These are phyloP conservation scores for Drosophila murphyi DNA, from an alignment of 1,140 invertebrate genomes.

Conservation along the genomic window DNA sequence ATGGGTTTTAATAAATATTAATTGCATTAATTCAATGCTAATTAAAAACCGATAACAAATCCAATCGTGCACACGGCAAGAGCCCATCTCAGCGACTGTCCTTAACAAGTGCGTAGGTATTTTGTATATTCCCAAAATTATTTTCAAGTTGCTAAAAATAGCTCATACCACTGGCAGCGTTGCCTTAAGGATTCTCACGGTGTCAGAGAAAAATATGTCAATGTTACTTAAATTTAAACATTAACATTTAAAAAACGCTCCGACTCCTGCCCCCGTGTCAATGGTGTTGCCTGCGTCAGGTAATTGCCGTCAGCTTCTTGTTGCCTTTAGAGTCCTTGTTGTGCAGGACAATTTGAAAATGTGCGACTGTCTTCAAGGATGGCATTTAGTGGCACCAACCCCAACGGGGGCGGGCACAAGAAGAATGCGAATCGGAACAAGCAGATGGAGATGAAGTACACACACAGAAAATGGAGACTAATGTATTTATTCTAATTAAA, in stretches of 20 bases:
- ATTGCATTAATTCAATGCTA: constrained; percentile 68
- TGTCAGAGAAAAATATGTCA: constrained; percentile 45
- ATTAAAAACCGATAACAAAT: constrained; percentile 71
- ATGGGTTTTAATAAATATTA: constrained; percentile 56
- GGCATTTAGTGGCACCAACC: constrained; percentile 32
- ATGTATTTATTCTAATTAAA: not conserved
- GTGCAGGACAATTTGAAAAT: constrained; percentile 66
- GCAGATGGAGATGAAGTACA: constrained; percentile 1
- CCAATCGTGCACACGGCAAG: constrained; percentile 16
- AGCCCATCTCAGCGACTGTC: not conserved
- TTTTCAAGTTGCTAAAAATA: constrained; percentile 23
- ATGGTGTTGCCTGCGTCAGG: constrained; percentile 49
- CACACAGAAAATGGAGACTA: not conserved
- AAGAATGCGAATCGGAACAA: constrained; percentile 32
- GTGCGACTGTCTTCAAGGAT: constrained; percentile 49
- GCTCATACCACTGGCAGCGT: constrained; percentile 9
- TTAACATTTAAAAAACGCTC: constrained; percentile 47
- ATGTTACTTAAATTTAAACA: constrained; percentile 47
- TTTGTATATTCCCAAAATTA: not conserved
- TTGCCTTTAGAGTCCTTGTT: constrained; percentile 38
- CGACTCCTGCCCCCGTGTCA: constrained; percentile 41
- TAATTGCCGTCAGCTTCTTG: constrained; percentile 61
- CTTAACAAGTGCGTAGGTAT: not conserved
- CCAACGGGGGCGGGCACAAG: constrained; percentile 9
- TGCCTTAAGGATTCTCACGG: constrained; percentile 10